Conservation (phyloP, 2,113 vertebrate genomes). For the Turdus rufiventris region DNA sequence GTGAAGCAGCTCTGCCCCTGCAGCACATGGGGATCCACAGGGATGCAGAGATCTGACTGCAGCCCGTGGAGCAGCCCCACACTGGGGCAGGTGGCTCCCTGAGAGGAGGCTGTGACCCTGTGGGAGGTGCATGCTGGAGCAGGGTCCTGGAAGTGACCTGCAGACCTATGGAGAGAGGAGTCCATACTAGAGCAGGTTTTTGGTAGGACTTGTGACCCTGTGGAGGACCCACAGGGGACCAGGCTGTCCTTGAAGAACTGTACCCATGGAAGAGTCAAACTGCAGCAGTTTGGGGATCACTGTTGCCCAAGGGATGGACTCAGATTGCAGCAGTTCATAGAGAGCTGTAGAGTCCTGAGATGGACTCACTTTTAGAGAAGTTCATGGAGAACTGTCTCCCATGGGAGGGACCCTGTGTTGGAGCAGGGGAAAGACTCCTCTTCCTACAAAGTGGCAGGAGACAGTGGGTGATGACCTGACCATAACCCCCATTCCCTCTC, state of each 20-base stretch:
- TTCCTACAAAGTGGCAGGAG: not conserved
- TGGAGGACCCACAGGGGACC: not conserved
- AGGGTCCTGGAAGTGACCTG: not conserved
- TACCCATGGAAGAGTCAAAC: not conserved
- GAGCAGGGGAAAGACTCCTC: not conserved
- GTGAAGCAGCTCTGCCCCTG: not conserved
- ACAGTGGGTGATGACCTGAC: not conserved
- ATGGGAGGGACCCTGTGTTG: not conserved
- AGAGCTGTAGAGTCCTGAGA: not conserved
- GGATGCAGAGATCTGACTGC: not conserved
- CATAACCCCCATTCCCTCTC: not conserved
- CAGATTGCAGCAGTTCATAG: not conserved
- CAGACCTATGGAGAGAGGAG: not conserved
- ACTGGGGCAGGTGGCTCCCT: not conserved
- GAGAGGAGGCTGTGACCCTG: not conserved
- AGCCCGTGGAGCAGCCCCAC: not conserved
- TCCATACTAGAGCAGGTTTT: not conserved
- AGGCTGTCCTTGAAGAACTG: not conserved
- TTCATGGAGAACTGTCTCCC: not conserved
- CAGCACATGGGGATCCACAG: not conserved
- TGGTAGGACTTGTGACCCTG: not conserved
- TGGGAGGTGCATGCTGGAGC: not conserved
- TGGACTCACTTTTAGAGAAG: not conserved
- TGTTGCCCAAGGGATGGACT: not conserved
- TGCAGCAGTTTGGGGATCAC: not conserved